Evolutionary conservation across 2,888 invertebrate species (phyloP), one percentile per base, ranked within the genome.

Genomic region (Melangyna quadrimaculata): DNA sequence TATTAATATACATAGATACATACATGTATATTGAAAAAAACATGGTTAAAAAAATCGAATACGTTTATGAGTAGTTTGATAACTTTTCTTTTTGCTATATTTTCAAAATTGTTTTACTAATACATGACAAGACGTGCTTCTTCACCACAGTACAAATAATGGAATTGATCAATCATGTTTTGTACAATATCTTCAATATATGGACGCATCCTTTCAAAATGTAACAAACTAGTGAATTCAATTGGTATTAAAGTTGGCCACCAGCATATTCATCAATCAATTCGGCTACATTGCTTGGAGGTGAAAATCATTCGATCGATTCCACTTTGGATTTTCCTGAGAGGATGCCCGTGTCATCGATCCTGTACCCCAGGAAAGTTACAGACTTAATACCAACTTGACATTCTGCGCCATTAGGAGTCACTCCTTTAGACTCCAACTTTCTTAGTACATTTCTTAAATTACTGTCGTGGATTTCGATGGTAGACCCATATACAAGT

Each of bases 181-280:
- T 98, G 98, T 88, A 98, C 97, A 90, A 98, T 96, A 91, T 98
- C 98, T 93, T 98, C 98, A 88, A 98, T 94, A 93, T 98, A 97
- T 27, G 98, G 98, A 90, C 98, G 95, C 94, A 97, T 96, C 92
- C 97, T 96, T 93, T 98, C 97, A 93, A 98, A 98, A 90, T 96
- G 95, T 67, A 96, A 96, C 95, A 98, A 97, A 92, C 98, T 97
- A 87, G 96, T 96, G 93, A 98, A 98, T 93, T 98, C 97, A 88
- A 98, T 97, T 83, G 98, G 97, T 90, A 99, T 95, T 84, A 99
- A 94, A 7, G 99, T 99, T 81, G 99, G 99, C 98, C 98, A 99
- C 98, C 98, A 99, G 93, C 98, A 98, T 89, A 98, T 98, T n/a
- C n/a, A n/a, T n/a, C n/a, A n/a, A 61, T 99, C 98, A 89, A 99